Conservation (phyloP, 2,888 invertebrate genomes). For the Temnothorax ravouxi region DNA sequence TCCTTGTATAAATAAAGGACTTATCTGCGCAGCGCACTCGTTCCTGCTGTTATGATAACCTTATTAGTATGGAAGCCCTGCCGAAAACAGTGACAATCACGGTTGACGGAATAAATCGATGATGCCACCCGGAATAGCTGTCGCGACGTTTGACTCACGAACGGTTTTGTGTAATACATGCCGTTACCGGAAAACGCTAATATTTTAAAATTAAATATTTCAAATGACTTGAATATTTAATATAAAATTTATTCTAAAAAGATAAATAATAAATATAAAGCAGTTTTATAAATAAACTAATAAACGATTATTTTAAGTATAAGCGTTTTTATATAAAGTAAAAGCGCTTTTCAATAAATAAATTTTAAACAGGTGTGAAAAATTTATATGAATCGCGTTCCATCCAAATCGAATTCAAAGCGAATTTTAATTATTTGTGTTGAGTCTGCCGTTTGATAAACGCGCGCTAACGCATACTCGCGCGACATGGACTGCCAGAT, state of each 20-base stretch:
- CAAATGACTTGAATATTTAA: background rate
- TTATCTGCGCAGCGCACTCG: conserved; percentile 73
- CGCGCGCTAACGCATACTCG: background rate
- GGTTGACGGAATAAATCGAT: conserved; percentile 30
- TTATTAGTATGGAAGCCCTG: conserved; percentile 67
- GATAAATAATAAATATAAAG: background rate
- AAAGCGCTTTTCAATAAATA: background rate
- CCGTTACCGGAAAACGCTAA: background rate
- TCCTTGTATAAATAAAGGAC: conserved; percentile 75
- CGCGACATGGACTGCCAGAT: background rate
- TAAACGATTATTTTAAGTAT: background rate
- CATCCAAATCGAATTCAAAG: background rate
- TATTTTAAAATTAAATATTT: background rate
- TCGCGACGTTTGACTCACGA: conserved; percentile 3
- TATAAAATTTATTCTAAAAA: background rate
- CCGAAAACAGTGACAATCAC: conserved; percentile 54
- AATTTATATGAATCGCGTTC: background rate
- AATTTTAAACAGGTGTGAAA: background rate
- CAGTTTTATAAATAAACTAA: background rate
- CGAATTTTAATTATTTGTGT: conserved; percentile 9
- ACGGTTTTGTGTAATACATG: background rate
- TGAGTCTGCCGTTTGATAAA: conserved; percentile 24
- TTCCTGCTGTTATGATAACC: conserved; percentile 71
- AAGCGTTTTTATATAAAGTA: background rate
- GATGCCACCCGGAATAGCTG: conserved; percentile 7